Evolutionary conservation across 2,113 vertebrate species (phyloP), one percentile per base, ranked within the genome.

Genomic region (Seriola dumerili): DNA sequence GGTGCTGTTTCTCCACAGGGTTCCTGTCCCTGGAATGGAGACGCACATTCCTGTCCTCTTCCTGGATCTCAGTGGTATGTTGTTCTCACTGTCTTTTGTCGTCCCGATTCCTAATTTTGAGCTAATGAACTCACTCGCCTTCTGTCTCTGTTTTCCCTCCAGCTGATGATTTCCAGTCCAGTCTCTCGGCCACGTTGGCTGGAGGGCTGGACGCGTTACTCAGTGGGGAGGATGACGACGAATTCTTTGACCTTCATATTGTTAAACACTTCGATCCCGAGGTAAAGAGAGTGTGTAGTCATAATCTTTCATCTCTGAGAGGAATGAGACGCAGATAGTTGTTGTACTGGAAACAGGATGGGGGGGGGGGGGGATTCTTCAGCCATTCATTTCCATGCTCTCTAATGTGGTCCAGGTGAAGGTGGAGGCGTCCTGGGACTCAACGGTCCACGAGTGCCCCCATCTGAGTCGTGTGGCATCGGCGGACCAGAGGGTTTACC

Each of bases 21-120:
- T 96, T 46, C 97, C 98, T 4, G 96, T 96, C 61, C 88, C 97
- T 57, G 98, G 98, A 68, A 99, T 99, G 98, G 98, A 99, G 88
- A 97, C 96, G 0, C 98, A 99, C 89, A 96, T 99, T 89, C 97
- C 98, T 3, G 98, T 99, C 77, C 96, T 98, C 84, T 99, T 98
- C 92, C 96, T 99, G 72, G 97, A 99, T 87, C 93, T 99, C 88
- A 99, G 96, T 65, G 96, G 98, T 99, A 94, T 75, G 89, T 67
- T 34, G 90, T 92, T 73, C 16, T 79, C 23, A 0, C 12, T 9
- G 1, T 63, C 4, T 29, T 38, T 72, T 42, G 29, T 70, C 4
- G 1, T 25, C n/a, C 21, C 12, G 9, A 19, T 29, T 74, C 40
- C 40, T 42, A 8, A 8, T 42, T 42, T 42, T 36, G 4, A 36